Percentiles rank a stretch among this genome's conserved stretches.
These are phyloP conservation scores for Stomatorhinus walkeri DNA, from an alignment of 2,797 vertebrate species.

Conservation along the genomic window DNA sequence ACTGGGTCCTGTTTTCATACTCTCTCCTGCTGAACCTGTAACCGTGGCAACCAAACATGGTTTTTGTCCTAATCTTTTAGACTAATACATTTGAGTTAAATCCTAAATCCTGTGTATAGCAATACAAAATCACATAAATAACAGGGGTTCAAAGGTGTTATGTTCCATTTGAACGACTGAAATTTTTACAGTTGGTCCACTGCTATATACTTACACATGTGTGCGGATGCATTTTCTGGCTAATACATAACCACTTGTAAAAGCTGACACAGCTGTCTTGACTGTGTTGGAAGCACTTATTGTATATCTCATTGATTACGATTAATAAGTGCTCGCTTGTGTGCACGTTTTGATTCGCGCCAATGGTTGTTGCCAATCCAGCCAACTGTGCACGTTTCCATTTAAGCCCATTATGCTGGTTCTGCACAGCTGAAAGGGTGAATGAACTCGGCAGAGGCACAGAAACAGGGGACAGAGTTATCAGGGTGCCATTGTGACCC, in stretches of 20 bases:
- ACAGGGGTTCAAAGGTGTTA: not conserved
- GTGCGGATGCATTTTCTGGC: not conserved
- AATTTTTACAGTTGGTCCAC: not conserved
- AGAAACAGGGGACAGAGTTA: not conserved
- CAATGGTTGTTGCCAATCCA: not conserved
- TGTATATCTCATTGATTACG: constrained; percentile 14
- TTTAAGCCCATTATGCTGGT: not conserved
- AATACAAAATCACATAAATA: not conserved
- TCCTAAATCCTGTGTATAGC: not conserved
- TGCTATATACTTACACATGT: not conserved
- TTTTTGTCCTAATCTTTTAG: constrained; percentile 1
- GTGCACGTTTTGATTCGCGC: not conserved
- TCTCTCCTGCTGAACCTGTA: constrained; percentile 52
- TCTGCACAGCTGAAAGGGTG: not conserved
- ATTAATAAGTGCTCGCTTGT: not conserved
- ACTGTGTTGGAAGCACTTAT: not conserved
- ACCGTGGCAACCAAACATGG: constrained; percentile 53
- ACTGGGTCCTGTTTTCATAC: not conserved
- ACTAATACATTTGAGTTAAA: not conserved
- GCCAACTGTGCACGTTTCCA: not conserved
- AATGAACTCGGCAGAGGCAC: not conserved
- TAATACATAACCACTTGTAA: not conserved
- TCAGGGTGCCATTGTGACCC: not conserved
- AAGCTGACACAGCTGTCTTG: not conserved
- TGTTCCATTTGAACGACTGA: not conserved